phyloP scores from a whole-genome alignment of 2,113 vertebrate genomes.

The Gnathonemus longibarbis region DNA sequence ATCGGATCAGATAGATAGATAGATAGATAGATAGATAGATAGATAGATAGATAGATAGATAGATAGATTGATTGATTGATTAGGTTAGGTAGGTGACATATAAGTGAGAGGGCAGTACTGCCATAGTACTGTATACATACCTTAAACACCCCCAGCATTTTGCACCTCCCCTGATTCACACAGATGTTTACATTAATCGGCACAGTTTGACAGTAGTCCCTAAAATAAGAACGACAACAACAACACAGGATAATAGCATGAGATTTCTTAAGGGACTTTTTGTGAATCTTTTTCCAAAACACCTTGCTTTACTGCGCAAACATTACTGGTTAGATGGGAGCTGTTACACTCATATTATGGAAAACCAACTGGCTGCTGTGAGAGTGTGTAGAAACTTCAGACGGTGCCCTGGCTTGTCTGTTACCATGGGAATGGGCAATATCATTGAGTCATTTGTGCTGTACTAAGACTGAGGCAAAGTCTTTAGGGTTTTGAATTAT shows the following conservation, averaged over 20 bases:
- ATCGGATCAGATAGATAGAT: background rate
- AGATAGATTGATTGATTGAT: too few species aligned
- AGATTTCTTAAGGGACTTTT: background rate
- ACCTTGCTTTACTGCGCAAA: background rate
- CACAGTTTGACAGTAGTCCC: background rate
- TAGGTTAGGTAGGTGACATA: background rate
- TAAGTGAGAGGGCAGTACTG: background rate
- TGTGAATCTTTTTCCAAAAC: background rate
- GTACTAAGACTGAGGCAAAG: background rate
- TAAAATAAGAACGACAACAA: background rate
- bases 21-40: background rate
- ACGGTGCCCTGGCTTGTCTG: background rate
- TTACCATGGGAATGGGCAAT: constrained; percentile 17
- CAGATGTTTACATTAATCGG: background rate
- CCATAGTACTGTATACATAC: background rate
- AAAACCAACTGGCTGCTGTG: background rate
- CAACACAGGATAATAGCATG: background rate
- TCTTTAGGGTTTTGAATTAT: background rate
- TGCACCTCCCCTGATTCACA: background rate
- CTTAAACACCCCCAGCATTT: background rate
- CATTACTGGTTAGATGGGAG: background rate
- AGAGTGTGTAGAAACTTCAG: background rate
- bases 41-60: background rate
- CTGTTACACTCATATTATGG: background rate
- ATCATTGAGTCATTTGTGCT: constrained; percentile 17